Evolutionary conservation across 92 coral and sea anemone species (phyloP), one percentile per base, ranked within the genome.

Genomic region (Muricea muricata): DNA sequence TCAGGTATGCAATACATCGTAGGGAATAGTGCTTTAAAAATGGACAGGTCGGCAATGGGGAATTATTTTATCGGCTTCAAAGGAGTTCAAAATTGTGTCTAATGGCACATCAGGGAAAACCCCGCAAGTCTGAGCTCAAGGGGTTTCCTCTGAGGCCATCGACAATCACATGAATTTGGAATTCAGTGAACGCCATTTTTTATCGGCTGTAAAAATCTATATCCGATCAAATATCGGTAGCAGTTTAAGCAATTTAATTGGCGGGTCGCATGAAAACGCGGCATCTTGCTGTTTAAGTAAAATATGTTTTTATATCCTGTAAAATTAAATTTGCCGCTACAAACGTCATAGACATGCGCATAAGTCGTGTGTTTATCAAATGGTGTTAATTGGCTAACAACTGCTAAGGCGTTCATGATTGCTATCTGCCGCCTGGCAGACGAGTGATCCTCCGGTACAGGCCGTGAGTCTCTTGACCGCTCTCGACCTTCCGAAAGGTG

Each of bases 31-130:
- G n/a, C 21, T 63, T 11, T 1, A 63, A 26, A 63, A 30, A 17
- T 63, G 15, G n/a, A 26, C 70, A 63, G 70, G 37, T 63, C 70
- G 34, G 17, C 4, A 60, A n/a, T n/a, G 33, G 35, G 70, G 23
- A 33, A 57, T 40, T 33, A 32, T 58, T 58, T 55, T 31, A 33
- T 65, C 20, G 37, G 0, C 8, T 3, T 11, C 34, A 33, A 29
- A 30, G 7, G 3, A 72, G 10, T 40, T 30, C 56, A 54, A 47
- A 35, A 20, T 45, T n/a, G 73, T 45, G 31, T n/a, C 46, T 6
- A 3, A 12, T 21, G 9, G 7, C 10, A 47, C 66, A 47, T 54
- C 76, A 33, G 83, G 83, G 71, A 34, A 78, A 78, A 56, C 69
- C 83, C 83, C 71, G 34, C 6, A 3, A 1, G 30, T 17, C 18